Evolutionary conservation across 2,888 invertebrate genomes (phyloP), one percentile per base, ranked within the genome.

Genomic region (Bedellia somnulentella): DNA sequence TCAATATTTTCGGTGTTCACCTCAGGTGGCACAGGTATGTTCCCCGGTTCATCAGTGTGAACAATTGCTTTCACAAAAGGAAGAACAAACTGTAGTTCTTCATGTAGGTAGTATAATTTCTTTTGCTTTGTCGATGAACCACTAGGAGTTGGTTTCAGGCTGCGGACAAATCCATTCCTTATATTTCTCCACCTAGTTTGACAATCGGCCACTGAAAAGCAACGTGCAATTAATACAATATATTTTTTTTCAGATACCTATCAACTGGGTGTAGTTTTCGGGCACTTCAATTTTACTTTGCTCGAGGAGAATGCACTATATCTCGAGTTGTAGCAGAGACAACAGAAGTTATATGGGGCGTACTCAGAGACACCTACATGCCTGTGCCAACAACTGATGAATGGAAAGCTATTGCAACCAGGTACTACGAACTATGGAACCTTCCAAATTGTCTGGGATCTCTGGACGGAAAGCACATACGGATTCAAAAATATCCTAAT

Each of bases 401-500:
- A 28, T 47, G 42, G 44, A 40, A 37, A 37, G 11, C 8, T 11
- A 43, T 46, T 30, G 38, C 44, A 23, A 27, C 41, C 15, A 35
- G 44, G 30, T 51, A 45, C 36, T 15, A 42, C 23, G 14, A 21
- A 28, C 22, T 47, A 16, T 47, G 46, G 45, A 44, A 49, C 33
- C 15, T 48, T 15, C 42, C 44, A 9, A 43, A 47, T 31, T 47
- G 45, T 31, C 26, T 44, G 15, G 44, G 44, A 27, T 40, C 44
- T 9, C 15, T 44, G 9, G 46, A 48, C 27, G 49, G 46, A 5
- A 46, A 45, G 30, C 47, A 45, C 33, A 35, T 47, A 10, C 27
- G 42, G 24, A 48, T 48, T 12, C 9, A 49, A 32, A 44, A 47
- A 33, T 24, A 40, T 21, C 40, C 42, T 12, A 44, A 46, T 32